Conservation (phyloP, 2,888 invertebrate species). For the Chrysodeixis includens region DNA sequence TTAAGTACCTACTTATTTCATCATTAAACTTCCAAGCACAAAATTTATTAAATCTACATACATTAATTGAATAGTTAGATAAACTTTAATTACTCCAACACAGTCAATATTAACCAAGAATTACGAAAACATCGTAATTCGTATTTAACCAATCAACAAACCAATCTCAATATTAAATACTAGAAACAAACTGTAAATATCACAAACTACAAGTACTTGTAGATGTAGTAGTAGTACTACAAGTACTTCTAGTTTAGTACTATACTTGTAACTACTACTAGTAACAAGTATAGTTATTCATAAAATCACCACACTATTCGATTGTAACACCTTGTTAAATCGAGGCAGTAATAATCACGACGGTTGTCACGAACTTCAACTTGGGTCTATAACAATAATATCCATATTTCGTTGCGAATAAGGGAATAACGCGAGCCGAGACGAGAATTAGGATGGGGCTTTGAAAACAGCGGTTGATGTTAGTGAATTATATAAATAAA, state of each 20-base stretch:
- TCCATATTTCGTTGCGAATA: conserved; percentile 85
- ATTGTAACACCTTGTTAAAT: conserved; percentile 59
- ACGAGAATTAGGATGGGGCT: conserved; percentile 80
- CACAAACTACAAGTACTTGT: no score
- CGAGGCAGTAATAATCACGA: conserved; percentile 56
- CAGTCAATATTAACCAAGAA: no score
- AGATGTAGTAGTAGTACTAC: no score
- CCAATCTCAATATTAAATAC: conserved; percentile 45
- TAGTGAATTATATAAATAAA: neutral
- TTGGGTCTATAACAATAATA: conserved; percentile 85
- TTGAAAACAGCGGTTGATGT: conserved; percentile 56
- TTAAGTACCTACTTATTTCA: no score
- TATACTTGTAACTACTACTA: conserved; percentile 35
- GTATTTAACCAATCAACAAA: conserved; percentile 14
- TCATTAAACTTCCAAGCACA: no score
- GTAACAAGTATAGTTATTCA: conserved; percentile 42
- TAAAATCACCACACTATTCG: conserved; percentile 52
- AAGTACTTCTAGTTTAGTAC: no score
- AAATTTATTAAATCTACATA: no score
- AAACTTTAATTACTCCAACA: no score
- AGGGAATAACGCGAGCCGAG: conserved; percentile 80
- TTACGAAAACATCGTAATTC: neutral
- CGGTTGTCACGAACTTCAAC: conserved; percentile 75
- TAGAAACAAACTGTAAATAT: conserved; percentile 14
- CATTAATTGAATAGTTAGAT: no score